Evolutionary conservation across 2,888 invertebrate genomes (phyloP).

Genomic region (Maniola hyperantus): DNA sequence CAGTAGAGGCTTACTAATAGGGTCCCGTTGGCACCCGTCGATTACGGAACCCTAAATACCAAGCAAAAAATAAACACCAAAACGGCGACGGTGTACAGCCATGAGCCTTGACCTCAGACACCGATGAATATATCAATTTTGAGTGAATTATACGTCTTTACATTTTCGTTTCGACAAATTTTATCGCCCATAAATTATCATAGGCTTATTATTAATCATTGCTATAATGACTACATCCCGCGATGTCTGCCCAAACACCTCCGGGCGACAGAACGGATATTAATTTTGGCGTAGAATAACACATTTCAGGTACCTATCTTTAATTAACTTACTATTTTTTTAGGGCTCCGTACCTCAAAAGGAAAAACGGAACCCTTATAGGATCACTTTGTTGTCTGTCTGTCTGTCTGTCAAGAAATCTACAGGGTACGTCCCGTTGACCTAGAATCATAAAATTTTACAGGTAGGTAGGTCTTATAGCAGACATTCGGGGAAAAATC

Average conservation of each 20-base stretch:
- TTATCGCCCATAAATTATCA: conserved; percentile 45
- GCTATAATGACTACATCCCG: conserved; percentile 48
- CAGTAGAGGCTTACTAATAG: no score
- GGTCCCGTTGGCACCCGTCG: no score
- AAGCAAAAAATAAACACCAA: background rate
- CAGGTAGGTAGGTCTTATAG: no score
- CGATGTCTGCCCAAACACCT: conserved; percentile 49
- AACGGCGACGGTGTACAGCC: background rate
- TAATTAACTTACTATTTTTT: background rate
- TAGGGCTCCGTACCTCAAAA: no score
- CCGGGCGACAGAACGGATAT: conserved; percentile 52
- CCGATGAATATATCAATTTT: conserved; percentile 34
- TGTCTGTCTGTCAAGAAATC: no score
- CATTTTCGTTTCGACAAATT: conserved; percentile 41
- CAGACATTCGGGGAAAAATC: no score
- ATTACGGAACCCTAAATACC: background rate
- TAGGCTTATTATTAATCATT: conserved; percentile 46
- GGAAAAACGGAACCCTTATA: no score
- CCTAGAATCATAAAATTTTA: no score
- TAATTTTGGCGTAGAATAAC: conserved; percentile 47
- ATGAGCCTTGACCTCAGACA: conserved; percentile 30
- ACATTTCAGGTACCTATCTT: background rate
- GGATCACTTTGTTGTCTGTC: no score
- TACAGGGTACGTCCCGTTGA: no score
- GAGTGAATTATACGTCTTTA: conserved; percentile 41